A percentile compares a stretch with the other conserved stretches of the same genome.
These are phyloP conservation scores for Equus przewalskii DNA, from an alignment of 2,113 vertebrate genomes.

Conservation along the genomic window DNA sequence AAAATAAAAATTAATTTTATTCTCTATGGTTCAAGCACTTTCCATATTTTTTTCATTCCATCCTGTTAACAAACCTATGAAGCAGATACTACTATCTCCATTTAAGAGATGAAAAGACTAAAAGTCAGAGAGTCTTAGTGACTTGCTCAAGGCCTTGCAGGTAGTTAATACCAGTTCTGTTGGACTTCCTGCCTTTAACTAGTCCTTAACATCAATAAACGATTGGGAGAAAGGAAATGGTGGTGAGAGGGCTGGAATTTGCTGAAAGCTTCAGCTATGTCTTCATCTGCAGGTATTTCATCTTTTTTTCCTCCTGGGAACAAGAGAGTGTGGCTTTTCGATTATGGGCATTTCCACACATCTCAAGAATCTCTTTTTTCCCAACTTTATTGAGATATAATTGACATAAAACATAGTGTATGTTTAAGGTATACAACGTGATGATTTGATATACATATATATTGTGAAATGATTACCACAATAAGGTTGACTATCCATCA, in stretches of 20 bases:
- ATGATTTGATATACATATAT: background rate
- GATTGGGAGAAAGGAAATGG: background rate
- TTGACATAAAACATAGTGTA: background rate
- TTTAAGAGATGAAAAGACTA: background rate
- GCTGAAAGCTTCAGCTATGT: background rate
- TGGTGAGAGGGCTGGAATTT: background rate
- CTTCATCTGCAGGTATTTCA: background rate
- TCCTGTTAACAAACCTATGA: background rate
- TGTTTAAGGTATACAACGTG: background rate
- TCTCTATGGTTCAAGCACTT: background rate
- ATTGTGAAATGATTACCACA: background rate
- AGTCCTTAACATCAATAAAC: background rate
- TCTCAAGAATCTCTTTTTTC: background rate
- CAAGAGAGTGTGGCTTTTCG: background rate
- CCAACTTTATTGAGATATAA: background rate
- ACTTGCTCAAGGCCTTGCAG: background rate
- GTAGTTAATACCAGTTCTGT: background rate
- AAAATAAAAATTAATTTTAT: background rate
- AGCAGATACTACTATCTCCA: background rate
- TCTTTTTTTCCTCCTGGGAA: background rate
- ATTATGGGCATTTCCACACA: background rate
- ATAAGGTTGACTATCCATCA: background rate
- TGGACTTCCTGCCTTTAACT: background rate
- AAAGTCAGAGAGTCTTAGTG: background rate
- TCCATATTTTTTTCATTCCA: background rate